phyloP scores from a whole-genome alignment of 2,888 invertebrate genomes.

The Harmothoe impar region DNA sequence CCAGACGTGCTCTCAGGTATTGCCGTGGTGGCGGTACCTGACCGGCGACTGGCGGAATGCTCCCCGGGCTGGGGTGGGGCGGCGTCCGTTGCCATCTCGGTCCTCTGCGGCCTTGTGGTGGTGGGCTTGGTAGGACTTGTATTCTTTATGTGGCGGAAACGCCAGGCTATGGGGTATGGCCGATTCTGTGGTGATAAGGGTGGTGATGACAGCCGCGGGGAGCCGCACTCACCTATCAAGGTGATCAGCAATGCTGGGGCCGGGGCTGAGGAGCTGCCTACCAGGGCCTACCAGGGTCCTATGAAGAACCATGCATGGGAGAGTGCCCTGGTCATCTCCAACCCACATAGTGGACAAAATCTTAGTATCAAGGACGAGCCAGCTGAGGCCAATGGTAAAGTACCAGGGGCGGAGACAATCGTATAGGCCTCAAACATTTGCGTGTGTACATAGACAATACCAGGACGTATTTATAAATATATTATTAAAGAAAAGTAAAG shows the following conservation, averaged over 20 bases:
- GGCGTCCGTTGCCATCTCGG: neutral
- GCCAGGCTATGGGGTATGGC: conserved; percentile 12
- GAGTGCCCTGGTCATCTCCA: conserved; percentile 54
- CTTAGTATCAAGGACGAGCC: neutral
- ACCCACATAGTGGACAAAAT: conserved; percentile 13
- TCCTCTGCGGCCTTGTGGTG: neutral
- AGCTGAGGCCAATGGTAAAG: neutral
- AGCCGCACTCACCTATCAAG: conserved; percentile 38
- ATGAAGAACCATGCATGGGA: conserved; percentile 56
- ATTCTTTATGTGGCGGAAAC: conserved; percentile 29
- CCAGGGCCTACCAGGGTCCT: neutral
- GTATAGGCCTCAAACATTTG: neutral
- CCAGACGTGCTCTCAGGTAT: conserved; percentile 1
- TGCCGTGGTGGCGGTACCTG: conserved; percentile 6
- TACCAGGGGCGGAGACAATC: conserved; percentile 22
- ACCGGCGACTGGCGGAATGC: neutral
- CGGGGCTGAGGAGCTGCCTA: conserved; percentile 10
- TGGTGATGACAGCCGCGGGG: neutral
- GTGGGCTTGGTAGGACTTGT: neutral
- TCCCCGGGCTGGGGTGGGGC: neutral
- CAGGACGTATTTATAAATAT: neutral
- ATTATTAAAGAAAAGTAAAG: no score
- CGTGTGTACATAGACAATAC: neutral
- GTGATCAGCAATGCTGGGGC: conserved; percentile 49
- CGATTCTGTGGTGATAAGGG: conserved; percentile 30